Base-by-base conservation (phyloP, 2,888 invertebrate species). In the Drepana falcataria region DNA sequence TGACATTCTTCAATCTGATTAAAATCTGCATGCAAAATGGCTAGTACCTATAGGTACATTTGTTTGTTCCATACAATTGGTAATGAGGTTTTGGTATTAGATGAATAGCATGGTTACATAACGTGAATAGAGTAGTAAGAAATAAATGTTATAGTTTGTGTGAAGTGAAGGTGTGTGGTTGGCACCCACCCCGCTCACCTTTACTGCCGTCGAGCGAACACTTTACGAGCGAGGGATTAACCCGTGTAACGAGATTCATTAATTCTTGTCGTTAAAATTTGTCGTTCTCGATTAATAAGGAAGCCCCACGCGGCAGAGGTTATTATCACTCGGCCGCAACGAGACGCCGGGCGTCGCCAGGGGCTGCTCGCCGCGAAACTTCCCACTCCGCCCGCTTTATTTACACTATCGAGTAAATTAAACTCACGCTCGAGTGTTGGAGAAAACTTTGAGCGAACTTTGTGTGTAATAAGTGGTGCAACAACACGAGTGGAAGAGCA, bases 201-300 rank as follows among this genome's bases (percentile, higher is more conserved):
- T 85, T 83, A 85, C 87, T 83, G 85, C 87, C 83, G 72, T 78
- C 78, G 75, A 81, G 85, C 81, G 81, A 77, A 84, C 85, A 85
- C 87, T 91, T 91, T 91, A 91, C 91, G 91, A 90, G 80, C 85
- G 77, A 75, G 85, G 88, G 91, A 91, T 91, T 91, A 91, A 91
- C 91, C 91, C 91, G 78, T 88, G 90, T 91, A 91, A 91, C 90
- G 91, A 91, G 91, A 91, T 91, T 91, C 91, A 91, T 91, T 91
- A 91, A 91, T 91, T 91, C 91, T 90, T 91, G 91, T 91, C 91
- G 91, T 91, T 91, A 91, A 91, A 91, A 91, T 91, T 91, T 91
- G 91, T 91, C 91, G 91, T 91, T 89, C 90, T 88, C 91, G 89
- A 91, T 91, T 91, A 91, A 91, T 91, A 91, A 91, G 90, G 89